Evolutionary conservation across 2,888 invertebrate species (phyloP).

Genomic region (Periphyllus acericola): DNA sequence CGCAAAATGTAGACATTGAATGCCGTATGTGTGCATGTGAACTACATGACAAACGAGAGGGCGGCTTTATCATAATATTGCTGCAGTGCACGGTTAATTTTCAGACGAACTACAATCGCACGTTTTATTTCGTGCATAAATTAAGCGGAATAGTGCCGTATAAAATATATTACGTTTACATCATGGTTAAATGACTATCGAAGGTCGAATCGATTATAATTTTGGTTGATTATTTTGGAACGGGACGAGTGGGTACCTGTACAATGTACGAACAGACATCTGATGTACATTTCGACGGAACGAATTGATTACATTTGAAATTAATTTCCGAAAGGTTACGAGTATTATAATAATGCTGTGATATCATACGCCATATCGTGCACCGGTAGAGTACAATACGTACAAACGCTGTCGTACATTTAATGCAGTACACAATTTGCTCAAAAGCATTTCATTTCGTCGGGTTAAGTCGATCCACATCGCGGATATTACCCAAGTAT

Average conservation of each 20-base stretch:
- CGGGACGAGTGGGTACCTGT: background rate
- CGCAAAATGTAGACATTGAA: background rate
- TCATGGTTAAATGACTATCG: no score
- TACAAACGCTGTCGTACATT: background rate
- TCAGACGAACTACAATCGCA: background rate
- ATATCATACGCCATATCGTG: background rate
- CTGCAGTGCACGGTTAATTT: background rate
- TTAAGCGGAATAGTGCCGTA: no score
- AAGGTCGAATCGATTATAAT: background rate
- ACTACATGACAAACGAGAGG: background rate
- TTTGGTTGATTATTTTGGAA: background rate
- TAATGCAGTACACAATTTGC: background rate
- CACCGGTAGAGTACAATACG: background rate
- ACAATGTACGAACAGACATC: background rate
- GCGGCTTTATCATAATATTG: background rate
- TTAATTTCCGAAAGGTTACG: background rate
- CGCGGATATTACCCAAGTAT: background rate
- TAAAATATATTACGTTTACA: no score
- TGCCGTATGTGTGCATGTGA: background rate
- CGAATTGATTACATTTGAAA: background rate
- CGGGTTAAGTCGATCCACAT: background rate
- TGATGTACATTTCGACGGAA: background rate
- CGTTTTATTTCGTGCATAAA: no score
- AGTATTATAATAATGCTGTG: background rate
- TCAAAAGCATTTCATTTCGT: slow-evolving; percentile 1